phyloP scores from a whole-genome alignment of 1,140 invertebrate species.

The Callitettix versicolor region DNA sequence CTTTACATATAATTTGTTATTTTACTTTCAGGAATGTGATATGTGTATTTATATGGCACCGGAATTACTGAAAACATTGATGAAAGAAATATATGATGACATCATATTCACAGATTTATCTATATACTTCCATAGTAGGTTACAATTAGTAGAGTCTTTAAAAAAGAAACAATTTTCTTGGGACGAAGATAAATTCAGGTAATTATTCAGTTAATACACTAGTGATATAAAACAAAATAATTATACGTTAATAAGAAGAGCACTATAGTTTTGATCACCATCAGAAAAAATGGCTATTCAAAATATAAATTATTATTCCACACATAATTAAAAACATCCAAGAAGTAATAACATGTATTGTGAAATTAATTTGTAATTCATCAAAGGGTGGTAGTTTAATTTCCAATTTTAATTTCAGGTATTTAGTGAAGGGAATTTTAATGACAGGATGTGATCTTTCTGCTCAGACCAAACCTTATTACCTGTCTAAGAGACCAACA shows the following conservation, averaged over 20 bases:
- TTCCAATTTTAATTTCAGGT: no score
- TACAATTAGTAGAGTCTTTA: neutral
- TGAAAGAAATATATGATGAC: constrained; percentile 38
- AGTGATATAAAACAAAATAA: no score
- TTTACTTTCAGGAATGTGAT: constrained; percentile 6
- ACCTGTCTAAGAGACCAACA: constrained; percentile 27
- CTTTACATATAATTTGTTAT: neutral
- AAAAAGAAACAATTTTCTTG: constrained; percentile 2
- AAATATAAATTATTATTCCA: no score
- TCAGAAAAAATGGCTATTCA: no score
- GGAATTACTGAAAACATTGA: constrained; percentile 24
- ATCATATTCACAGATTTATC: constrained; percentile 45
- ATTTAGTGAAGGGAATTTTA: constrained; percentile 39
- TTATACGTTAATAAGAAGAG: no score
- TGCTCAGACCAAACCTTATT: constrained; percentile 42
- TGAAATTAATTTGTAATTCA: no score
- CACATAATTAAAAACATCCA: no score
- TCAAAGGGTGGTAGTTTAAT: no score
- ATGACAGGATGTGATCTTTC: constrained; percentile 47
- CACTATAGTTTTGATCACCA: no score
- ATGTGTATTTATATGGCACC: constrained; percentile 7
- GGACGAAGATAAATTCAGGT: neutral
- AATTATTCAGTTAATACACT: neutral
- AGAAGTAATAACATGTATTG: no score
- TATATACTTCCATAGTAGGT: constrained; percentile 36